Evolutionary conservation across 2,797 vertebrate species (phyloP), one percentile per base, ranked within the genome.

Genomic region (Cirrhinus molitorella): DNA sequence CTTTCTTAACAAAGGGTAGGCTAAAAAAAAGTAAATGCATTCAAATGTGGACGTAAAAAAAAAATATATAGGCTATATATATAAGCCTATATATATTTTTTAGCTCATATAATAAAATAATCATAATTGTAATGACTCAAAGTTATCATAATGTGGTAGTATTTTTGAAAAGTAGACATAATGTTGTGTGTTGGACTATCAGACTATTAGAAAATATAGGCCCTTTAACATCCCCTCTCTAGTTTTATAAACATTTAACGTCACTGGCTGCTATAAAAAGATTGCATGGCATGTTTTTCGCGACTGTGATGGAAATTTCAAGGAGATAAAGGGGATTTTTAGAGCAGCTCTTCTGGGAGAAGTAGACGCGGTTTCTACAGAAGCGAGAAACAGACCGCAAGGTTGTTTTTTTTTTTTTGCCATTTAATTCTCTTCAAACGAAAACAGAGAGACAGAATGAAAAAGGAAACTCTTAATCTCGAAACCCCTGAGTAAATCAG

Each of bases 361-460:
- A 79, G 61, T 19, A 67, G 9, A 55, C 31, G 66, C 4, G 65
- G 79, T 59, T 80, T 80, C 11, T 31, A 45, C 66, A 80, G 79
- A 80, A 80, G 79, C 37, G 79, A 70, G 34, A 70, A 40, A 67
- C 2, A 40, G 17, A 80, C 66, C 79, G 2, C 66, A 70, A 57
- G 5, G 49, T 5, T n/a, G n/a, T n/a, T n/a, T n/a, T n/a, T n/a
- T n/a, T n/a, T n/a, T 68, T n/a, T 68, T 40, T 37, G 68, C 31
- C 77, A 3, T 31, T 71, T 31, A 17, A 1, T 43, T 40, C 23
- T 31, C 66, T 79, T 80, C 51, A 80, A 59, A 70, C 37, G 21
- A 79, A 13, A 40, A 47, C 2, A 57, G 0, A 51, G 6, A 37
- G 5, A 23, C 5, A 67, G 21, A 66, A 45, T 17, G 63, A 59